Percentiles rank a stretch among this genome's conserved stretches.
Evolutionary conservation across 2,888 invertebrate species (phyloP).

Genomic region (Dolomedes plantarius): DNA sequence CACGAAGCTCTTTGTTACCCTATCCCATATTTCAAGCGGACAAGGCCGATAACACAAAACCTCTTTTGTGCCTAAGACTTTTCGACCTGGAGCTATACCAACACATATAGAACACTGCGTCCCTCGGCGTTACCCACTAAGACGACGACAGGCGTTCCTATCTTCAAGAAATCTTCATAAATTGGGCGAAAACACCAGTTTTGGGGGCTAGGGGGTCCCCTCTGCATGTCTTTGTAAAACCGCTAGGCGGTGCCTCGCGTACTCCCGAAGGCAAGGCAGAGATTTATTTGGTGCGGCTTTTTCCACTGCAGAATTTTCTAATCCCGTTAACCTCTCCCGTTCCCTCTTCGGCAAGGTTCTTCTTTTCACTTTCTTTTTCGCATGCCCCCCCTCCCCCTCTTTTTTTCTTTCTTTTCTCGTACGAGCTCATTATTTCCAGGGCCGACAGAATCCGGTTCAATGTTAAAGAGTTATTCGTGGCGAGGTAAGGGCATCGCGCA

Average conservation of each 20-base stretch:
- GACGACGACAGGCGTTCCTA: conserved; percentile 22
- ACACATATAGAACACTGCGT: not conserved
- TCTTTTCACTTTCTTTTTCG: conserved; percentile 12
- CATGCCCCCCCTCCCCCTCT: not conserved
- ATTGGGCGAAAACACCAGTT: conserved; percentile 53
- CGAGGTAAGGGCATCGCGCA: not conserved
- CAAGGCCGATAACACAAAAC: conserved; percentile 1
- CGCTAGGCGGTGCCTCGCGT: conserved; percentile 26
- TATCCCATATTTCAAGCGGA: not conserved
- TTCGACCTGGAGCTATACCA: not conserved
- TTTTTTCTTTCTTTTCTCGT: conserved; percentile 15
- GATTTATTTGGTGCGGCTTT: conserved; percentile 66
- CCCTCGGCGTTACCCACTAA: not conserved
- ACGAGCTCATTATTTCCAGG: conserved; percentile 51
- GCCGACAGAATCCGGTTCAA: not conserved
- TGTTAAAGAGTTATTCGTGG: not conserved
- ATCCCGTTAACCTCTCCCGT: conserved; percentile 47
- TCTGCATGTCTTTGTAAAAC: conserved; percentile 45
- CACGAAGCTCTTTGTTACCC: not conserved
- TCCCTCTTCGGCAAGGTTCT: not conserved
- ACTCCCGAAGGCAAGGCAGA: conserved; percentile 23
- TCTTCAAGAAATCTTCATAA: conserved; percentile 39
- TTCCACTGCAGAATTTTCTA: conserved; percentile 55
- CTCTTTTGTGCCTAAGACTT: not conserved
- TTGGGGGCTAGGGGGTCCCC: conserved; percentile 9